Conservation (phyloP, 2,113 vertebrate species). For the Cheilinus undulatus region DNA sequence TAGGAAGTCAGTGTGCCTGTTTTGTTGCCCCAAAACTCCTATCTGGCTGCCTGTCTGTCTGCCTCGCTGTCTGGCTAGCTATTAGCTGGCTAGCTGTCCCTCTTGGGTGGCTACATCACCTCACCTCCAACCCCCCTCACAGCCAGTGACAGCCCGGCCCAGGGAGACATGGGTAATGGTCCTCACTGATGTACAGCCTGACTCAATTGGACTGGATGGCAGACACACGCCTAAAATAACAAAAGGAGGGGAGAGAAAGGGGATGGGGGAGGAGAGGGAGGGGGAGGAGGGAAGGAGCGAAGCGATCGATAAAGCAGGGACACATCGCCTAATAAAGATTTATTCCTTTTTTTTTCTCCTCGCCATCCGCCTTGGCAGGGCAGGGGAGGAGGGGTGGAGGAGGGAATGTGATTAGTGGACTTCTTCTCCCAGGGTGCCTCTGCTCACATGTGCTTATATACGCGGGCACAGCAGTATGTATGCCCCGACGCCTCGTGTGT, state of each 20-base stretch:
- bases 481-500: constrained; percentile 59
- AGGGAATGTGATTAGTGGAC: constrained; percentile 81
- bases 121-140: constrained; percentile 63
- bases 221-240: constrained; percentile 84
- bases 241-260: constrained; percentile 74
- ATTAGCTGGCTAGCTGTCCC: constrained; percentile 65
- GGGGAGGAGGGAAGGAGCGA: constrained; percentile 68
- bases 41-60: constrained; percentile 39
- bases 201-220: constrained; percentile 82
- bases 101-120: constrained; percentile 73
- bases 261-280: constrained; percentile 48
- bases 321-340: constrained; percentile 85
- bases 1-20: constrained; percentile 19
- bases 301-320: constrained; percentile 83
- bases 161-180: constrained; percentile 79
- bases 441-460: constrained; percentile 62
- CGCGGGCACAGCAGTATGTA: constrained; percentile 48
- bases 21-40: constrained; percentile 28
- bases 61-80: constrained; percentile 44
- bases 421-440: constrained; percentile 76
- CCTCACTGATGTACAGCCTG: constrained; percentile 80
- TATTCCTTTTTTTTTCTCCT: constrained; percentile 71
- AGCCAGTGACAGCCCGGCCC: constrained; percentile 74
- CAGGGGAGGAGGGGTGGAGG: constrained; percentile 52
- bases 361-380: constrained; percentile 69